phyloP scores from a whole-genome alignment of 2,797 vertebrate species.

The Acanthopagrus latus region DNA sequence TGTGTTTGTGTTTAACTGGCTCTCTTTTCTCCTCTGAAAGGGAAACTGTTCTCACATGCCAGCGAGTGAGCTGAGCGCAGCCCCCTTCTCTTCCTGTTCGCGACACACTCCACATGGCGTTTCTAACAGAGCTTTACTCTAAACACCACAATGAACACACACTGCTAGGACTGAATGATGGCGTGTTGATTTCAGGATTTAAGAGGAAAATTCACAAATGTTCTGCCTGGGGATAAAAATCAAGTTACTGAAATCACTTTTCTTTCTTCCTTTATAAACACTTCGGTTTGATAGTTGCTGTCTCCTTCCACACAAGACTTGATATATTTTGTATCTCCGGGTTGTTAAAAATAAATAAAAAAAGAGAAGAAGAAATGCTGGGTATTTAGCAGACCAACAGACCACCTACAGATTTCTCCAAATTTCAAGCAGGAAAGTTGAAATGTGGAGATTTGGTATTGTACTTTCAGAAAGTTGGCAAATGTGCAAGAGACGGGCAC shows the following conservation, averaged over 20 bases:
- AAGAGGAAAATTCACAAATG: constrained; percentile 9
- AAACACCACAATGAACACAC: constrained; percentile 36
- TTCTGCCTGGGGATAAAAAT: constrained; percentile 23
- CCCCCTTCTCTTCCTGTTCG: constrained; percentile 79
- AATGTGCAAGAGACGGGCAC: neutral
- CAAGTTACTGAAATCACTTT: neutral
- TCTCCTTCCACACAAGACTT: constrained; percentile 22
- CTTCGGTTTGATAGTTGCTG: neutral
- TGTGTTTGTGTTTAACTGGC: constrained; percentile 40
- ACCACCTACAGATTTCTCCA: neutral
- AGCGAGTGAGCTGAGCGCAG: constrained; percentile 68
- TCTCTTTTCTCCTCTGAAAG: constrained; percentile 89
- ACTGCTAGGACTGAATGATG: neutral
- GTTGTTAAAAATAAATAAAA: neutral
- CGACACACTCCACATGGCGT: constrained; percentile 74
- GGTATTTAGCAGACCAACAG: neutral
- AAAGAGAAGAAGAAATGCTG: neutral
- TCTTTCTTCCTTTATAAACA: neutral
- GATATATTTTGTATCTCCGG: constrained; percentile 4
- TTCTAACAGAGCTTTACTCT: constrained; percentile 32
- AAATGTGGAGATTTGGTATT: neutral
- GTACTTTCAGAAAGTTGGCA: neutral
- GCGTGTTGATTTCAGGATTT: constrained; percentile 22
- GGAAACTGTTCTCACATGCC: constrained; percentile 91
- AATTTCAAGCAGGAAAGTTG: too few species aligned